phyloP scores from a whole-genome alignment of 2,797 vertebrate genomes.

The Threskiornis aethiopicus region DNA sequence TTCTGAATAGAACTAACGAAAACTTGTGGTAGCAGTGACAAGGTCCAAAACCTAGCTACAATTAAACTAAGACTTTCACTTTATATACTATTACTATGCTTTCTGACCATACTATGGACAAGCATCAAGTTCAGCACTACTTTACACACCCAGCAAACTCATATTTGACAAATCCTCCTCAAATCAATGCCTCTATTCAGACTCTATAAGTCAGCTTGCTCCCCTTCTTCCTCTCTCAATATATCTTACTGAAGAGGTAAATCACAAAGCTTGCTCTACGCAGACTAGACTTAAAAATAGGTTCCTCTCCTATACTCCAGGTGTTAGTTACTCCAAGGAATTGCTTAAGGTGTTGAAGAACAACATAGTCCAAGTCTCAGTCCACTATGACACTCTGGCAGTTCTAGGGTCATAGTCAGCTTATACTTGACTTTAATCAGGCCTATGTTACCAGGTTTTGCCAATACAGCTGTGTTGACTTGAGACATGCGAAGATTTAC shows the following conservation, averaged over 20 bases:
- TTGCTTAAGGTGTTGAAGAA: not conserved
- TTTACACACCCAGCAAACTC: not conserved
- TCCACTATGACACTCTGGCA: not conserved
- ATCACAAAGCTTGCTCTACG: not conserved
- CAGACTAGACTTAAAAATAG: not conserved
- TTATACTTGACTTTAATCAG: not conserved
- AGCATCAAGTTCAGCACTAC: not conserved
- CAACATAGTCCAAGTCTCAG: not conserved
- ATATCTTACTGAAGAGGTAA: not conserved
- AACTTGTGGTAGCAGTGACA: not conserved
- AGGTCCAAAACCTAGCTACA: not conserved
- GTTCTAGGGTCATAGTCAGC: not conserved
- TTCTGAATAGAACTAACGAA: not conserved
- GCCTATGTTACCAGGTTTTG: not conserved
- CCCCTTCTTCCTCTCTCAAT: not conserved
- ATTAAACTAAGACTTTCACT: not conserved
- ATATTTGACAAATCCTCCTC: not conserved
- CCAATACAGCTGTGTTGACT: not conserved
- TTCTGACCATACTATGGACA: not conserved
- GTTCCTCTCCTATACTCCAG: not conserved
- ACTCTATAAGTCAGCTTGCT: not conserved
- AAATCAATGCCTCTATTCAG: not conserved
- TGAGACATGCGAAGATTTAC: not conserved
- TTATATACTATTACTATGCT: not conserved
- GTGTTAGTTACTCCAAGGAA: not conserved